Percentiles rank a stretch among this genome's conserved stretches.
These are phyloP conservation scores for Pipistrellus pygmaeus DNA, from an alignment of 2,797 vertebrate species.

Conservation along the genomic window DNA sequence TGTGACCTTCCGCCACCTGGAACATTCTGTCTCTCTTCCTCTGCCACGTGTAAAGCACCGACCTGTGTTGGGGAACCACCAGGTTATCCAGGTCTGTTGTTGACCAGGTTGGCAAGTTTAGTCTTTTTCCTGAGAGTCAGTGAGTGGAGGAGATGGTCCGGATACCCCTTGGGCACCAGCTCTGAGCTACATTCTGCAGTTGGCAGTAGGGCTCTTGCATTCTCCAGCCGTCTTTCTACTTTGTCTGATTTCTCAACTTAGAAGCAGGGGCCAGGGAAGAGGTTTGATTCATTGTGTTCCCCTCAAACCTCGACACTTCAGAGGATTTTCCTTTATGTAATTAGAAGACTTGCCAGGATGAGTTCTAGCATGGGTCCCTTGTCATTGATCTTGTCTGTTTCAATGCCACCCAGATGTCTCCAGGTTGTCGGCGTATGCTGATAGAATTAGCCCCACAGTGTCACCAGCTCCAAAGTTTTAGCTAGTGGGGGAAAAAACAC, in stretches of 20 bases:
- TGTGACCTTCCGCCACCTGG: too few relatives aligned
- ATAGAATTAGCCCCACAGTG: neutral
- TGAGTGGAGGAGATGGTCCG: neutral
- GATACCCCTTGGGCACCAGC: neutral
- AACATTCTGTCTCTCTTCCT: neutral
- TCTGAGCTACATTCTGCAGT: neutral
- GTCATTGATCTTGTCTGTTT: neutral
- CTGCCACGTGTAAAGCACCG: neutral
- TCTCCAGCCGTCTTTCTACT: neutral
- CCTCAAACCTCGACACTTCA: neutral
- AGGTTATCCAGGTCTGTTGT: neutral
- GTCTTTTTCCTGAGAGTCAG: neutral
- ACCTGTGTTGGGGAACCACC: neutral
- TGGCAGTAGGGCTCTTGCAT: too few relatives aligned
- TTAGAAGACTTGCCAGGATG: neutral
- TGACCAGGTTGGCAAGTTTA: neutral
- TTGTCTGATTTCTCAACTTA: neutral
- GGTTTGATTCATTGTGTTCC: neutral
- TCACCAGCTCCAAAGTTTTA: neutral
- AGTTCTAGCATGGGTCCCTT: neutral
- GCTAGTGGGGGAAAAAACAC: neutral
- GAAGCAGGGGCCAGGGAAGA: neutral
- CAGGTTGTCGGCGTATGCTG: neutral
- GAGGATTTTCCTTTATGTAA: neutral
- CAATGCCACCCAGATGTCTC: neutral